Base-by-base conservation (phyloP, 2,888 invertebrate genomes). In the Zaprionus obscuricornis region DNA sequence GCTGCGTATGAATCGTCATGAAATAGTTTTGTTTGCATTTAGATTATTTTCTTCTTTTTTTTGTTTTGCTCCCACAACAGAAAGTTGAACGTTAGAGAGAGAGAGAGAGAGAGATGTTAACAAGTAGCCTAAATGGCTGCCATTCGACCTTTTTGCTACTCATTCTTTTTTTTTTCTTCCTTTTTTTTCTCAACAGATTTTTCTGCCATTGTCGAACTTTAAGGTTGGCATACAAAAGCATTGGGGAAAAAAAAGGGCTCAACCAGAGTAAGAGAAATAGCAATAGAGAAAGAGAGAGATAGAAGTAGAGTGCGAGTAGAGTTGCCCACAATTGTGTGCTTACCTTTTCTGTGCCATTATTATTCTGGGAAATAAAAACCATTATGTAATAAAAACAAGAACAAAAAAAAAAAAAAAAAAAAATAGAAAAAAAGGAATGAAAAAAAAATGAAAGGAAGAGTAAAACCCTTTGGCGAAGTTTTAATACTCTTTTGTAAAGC, bases 1-100 rank as follows among this genome's bases (percentile, higher is more conserved):
- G n/a, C n/a, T n/a, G n/a, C n/a, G n/a, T n/a, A n/a, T 5, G 13
- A 66, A 55, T 46, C 47, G 37, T 60, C 66, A 37, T 29, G 46
- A 33, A 59, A 59, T 66, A 73, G 72, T 66, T 79, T 46, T 57
- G 56, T 77, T 84, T 77, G 78, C 81, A 84, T 81, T 81, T 75
- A 75, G 73, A 84, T 81, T 73, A 75, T 68, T 60, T 71, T 55
- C n/a, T n/a, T n/a, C n/a, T n/a, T n/a, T n/a, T n/a, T n/a, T n/a
- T n/a, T n/a, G n/a, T 39, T 10, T 10, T n/a, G 11, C 37, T 11
- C 42, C 49, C 5, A 50, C 26, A 17, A 20, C 10, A 36, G 31
- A n/a, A n/a, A n/a, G n/a, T n/a, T n/a, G n/a, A n/a, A n/a, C n/a
- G n/a, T n/a, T n/a, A n/a, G n/a, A n/a, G n/a, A n/a, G n/a, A n/a